phyloP scores from a whole-genome alignment of 35 echinoderm and acorn worm genomes.

The Apostichopus parvimensis region DNA sequence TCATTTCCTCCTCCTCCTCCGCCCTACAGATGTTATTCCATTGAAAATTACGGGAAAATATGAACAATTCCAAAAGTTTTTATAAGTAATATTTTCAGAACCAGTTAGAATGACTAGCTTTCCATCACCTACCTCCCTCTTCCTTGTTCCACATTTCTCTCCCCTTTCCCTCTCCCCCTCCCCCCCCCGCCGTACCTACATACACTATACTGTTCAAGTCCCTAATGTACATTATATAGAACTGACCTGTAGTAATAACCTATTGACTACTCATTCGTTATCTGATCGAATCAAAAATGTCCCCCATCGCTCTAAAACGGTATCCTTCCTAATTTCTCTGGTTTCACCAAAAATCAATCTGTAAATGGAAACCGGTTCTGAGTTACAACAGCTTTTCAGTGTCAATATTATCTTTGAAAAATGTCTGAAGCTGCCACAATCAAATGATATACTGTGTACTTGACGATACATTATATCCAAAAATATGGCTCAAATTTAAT shows the following conservation, averaged over 20 bases:
- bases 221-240: not conserved
- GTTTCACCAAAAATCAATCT: not conserved
- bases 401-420: conserved; percentile 12
- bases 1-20: no score
- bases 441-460: not conserved
- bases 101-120: no score
- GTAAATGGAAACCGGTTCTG: not conserved
- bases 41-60: no score
- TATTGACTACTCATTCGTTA: not conserved
- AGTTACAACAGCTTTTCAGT: not conserved
- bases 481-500: not conserved
- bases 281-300: not conserved
- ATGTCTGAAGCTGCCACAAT: not conserved
- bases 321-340: not conserved
- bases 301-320: not conserved
- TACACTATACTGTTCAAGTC: not conserved
- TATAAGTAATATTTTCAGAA: no score
- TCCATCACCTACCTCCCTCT: no score
- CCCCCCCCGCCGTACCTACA: not conserved
- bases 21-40: no score
- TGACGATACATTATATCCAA: not conserved
- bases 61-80: no score
- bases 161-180: no score
- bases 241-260: not conserved
- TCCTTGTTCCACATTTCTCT: no score